phyloP scores from a whole-genome alignment of 1,140 invertebrate genomes.

The Meloidogyne floridensis region DNA sequence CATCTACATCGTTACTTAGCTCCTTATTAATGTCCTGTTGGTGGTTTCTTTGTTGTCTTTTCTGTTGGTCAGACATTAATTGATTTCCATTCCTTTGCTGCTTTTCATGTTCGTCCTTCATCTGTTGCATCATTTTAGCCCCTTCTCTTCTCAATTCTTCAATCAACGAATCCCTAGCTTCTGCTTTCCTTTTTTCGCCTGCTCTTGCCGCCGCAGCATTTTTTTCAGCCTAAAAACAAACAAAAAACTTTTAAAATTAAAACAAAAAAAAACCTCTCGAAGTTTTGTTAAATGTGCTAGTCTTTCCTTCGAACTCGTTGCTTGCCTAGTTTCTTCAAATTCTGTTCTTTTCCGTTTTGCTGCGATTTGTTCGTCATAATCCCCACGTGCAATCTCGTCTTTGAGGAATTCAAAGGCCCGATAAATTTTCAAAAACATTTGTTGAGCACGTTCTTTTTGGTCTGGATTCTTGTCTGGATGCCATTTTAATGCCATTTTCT shows the following conservation, averaged over 20 bases:
- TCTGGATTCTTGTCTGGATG: slow-evolving; percentile 40
- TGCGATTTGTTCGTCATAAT: slow-evolving; percentile 28
- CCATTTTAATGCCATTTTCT: slow-evolving; percentile 35
- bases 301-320: slow-evolving; percentile 19
- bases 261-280: slow-evolving; percentile 6
- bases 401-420: slow-evolving; percentile 40
- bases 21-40: not conserved
- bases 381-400: not conserved
- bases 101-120: slow-evolving; percentile 19
- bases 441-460: slow-evolving; percentile 26
- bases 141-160: slow-evolving; percentile 29
- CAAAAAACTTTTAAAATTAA: not conserved
- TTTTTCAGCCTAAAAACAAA: slow-evolving; percentile 1
- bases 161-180: slow-evolving; percentile 6
- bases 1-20: slow-evolving; percentile 25
- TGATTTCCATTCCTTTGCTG: not conserved
- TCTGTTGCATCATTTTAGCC: slow-evolving; percentile 33
- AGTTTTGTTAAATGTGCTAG: slow-evolving; percentile 22
- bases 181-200: slow-evolving; percentile 13
- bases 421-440: slow-evolving; percentile 32
- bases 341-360: slow-evolving; percentile 26
- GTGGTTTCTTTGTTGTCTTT: not conserved
- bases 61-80: not conserved
- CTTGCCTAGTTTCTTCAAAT: slow-evolving; percentile 30
- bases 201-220: not conserved